Base-by-base conservation (phyloP, 2,888 invertebrate genomes). In the Keiferia lycopersicella region DNA sequence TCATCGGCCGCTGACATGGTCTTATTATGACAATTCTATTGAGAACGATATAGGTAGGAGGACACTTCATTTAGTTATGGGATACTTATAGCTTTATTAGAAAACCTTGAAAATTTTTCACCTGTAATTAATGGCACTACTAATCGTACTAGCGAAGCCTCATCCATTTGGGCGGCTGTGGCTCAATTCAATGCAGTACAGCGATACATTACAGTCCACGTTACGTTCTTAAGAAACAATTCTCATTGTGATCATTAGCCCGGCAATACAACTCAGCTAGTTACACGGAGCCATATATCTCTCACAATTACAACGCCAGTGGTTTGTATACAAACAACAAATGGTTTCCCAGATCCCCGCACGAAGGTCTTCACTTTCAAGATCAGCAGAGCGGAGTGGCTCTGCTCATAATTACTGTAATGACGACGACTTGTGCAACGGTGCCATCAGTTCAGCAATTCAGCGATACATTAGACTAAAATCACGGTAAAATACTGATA, bases 351-450 rank as follows among this genome's bases (percentile, higher is more conserved):
- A 83, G 79, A 78, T 80, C 74, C 78, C 81, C 81, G 79, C 77
- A 61, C 67, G 87, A 87, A 90, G 89, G 91, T 86, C 88, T 84
- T 91, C 88, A 87, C 91, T 91, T 91, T 91, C 91, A 91, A 91
- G 91, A 91, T 88, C 91, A 91, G 73, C 89, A 80, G 90, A 90
- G 86, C 78, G 78, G 81, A 83, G 81, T 82, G 78, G 80, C 78
- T 80, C 78, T 78, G 80, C 78, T 80, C 78, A 85, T 91, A 90
- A 91, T 90, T 89, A 85, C 86, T 76, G 86, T 88, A 88, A 88
- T 88, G 83, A 82, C 69, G 72, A 71, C 71, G 75, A 79, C 14
- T 88, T 87, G 86, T 86, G 80, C 88, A 88, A 89, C 82, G 70
- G 74, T 71, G 65, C 71, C 63, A 61, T 72, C 75, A 76, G 22